A percentile compares a stretch with the other conserved stretches of the same genome.
These are phyloP conservation scores for cattle (Bos taurus) DNA, from an alignment of 2,113 vertebrate genomes.

Conservation along the genomic window DNA sequence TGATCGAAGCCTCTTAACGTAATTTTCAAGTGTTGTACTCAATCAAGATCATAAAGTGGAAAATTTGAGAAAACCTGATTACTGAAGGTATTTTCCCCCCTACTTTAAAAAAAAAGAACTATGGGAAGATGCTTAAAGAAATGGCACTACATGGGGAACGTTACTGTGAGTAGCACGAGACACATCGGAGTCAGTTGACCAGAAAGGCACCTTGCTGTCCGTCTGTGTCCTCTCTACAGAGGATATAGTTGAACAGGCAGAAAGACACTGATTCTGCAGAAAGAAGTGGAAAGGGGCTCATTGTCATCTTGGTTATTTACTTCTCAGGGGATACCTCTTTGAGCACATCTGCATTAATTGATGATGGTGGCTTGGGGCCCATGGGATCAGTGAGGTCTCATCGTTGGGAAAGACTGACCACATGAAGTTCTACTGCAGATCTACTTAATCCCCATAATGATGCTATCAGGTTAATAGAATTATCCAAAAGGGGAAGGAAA, in stretches of 20 bases:
- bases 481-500: neutral
- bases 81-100: neutral
- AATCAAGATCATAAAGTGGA: conserved; percentile 41
- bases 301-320: neutral
- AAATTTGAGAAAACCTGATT: conserved; percentile 52
- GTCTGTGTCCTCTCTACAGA: accelerated
- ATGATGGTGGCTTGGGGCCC: neutral
- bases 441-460: neutral
- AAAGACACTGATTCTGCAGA: neutral
- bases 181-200: neutral
- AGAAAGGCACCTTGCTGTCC: neutral
- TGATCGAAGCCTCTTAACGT: conserved; percentile 36
- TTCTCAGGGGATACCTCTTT: neutral
- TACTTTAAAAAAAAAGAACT: neutral
- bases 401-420: neutral
- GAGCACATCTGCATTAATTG: neutral
- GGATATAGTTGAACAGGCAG: neutral
- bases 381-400: neutral
- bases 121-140: conserved; percentile 11
- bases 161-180: neutral
- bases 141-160: neutral
- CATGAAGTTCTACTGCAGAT: neutral
- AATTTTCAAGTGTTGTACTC: conserved; percentile 61
- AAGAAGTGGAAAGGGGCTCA: neutral
- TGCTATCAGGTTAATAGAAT: neutral